These are phyloP conservation scores for Patella depressa DNA, from an alignment of 2,888 invertebrate species.

Conservation along the genomic window DNA sequence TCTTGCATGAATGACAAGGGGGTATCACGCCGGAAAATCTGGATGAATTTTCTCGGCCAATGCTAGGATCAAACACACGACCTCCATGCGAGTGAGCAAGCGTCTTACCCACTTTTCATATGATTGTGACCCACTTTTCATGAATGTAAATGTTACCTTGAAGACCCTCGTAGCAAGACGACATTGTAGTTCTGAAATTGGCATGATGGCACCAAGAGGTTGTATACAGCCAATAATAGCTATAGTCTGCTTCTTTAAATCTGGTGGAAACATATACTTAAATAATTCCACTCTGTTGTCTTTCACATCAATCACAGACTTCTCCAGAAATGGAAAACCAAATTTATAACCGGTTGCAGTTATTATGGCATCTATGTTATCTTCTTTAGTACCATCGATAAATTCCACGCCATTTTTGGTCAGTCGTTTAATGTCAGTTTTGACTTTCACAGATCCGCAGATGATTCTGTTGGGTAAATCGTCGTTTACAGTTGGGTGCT, in stretches of 20 bases:
- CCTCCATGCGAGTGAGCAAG: too few relatives aligned
- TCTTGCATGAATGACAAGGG: too few relatives aligned
- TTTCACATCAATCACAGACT: slow-evolving; percentile 56
- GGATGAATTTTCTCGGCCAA: too few relatives aligned
- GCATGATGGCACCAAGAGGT: slow-evolving; percentile 72
- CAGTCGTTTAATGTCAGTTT: slow-evolving; percentile 57
- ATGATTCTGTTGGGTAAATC: slow-evolving; percentile 69
- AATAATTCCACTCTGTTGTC: slow-evolving; percentile 67
- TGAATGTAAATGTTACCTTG: slow-evolving; percentile 45
- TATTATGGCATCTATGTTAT: slow-evolving; percentile 67
- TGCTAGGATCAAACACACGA: too few relatives aligned
- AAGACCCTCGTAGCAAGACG: slow-evolving; percentile 70
- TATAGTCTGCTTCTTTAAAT: slow-evolving; percentile 65
- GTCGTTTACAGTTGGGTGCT: slow-evolving; percentile 70
- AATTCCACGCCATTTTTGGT: slow-evolving; percentile 63
- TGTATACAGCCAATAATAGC: slow-evolving; percentile 72
- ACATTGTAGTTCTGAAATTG: slow-evolving; percentile 73
- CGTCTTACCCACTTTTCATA: too few relatives aligned
- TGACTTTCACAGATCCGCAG: slow-evolving; percentile 67
- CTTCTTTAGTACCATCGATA: slow-evolving; percentile 60
- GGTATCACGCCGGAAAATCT: too few relatives aligned
- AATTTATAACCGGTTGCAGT: slow-evolving; percentile 71
- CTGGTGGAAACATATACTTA: slow-evolving; percentile 71
- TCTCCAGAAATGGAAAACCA: slow-evolving; percentile 71
- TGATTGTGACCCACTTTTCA: too few relatives aligned